Base-by-base conservation (phyloP, 2,797 vertebrate genomes). In the Eulemur coronatus region DNA sequence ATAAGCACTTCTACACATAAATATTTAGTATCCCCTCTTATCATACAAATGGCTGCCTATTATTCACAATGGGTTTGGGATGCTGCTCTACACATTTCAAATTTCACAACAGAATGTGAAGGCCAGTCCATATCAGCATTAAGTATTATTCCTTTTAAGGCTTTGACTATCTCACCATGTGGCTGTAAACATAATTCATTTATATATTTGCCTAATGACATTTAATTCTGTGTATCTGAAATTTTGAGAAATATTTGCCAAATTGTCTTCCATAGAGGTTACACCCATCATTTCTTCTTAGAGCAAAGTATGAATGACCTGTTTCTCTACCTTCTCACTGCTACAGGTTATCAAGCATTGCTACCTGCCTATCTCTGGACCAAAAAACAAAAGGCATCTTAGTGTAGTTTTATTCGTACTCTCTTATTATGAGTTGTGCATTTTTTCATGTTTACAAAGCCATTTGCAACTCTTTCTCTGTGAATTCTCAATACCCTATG, bases 91-190 rank as follows among this genome's bases (percentile, higher is more conserved):
- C 0, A 61, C 4, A 24, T 84, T 28, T 50, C 55, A 93, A 35
- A 46, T 72, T 48, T 55, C 81, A 89, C 28, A 88, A 41, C 0
- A 85, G 8, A 95, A 85, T 65, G 28, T 43, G 30, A 28, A 91
- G 20, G 69, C 26, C 61, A 69, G 86, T 9, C 41, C 38, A 24
- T 67, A 70, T n/a, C 33, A 38, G 46, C n/a, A 85, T 46, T n/a
- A 91, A 89, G 14, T n/a, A 87, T 7, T 30, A 22, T 59, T 90
- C 43, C 85, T 86, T 95, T 50, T 70, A 93, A 96, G 65, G 55
- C 28, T 78, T 79, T 80, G n/a, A 57, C 7, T 70, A 73, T 46
- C 35, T 85, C 17, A 86, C 11, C 33, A 84, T 30, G 41, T 28
- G 33, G 26, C 2, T 80, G 22, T 18, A 79, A 73, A 4, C 52